These are phyloP conservation scores for Alosa sapidissima DNA, from an alignment of 2,797 vertebrate species.

Conservation along the genomic window DNA sequence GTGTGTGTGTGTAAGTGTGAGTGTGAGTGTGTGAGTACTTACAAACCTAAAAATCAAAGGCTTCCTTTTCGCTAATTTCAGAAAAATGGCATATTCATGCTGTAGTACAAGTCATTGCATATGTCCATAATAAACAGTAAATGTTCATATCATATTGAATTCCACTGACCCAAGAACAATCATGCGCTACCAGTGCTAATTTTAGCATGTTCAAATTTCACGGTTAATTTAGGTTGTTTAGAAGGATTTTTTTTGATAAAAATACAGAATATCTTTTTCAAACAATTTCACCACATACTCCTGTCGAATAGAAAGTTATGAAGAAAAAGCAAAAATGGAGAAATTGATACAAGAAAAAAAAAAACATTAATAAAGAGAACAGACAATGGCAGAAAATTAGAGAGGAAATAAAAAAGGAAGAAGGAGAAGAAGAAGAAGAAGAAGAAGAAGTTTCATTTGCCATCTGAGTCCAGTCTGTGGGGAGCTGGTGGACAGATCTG, in stretches of 20 bases:
- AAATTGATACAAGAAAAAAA: not conserved
- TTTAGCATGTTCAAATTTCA: slow-evolving; percentile 37
- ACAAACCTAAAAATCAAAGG: not conserved
- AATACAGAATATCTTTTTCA: not conserved
- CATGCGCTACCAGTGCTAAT: not conserved
- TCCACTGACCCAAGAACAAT: not conserved
- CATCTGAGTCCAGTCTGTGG: not conserved
- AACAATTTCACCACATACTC: no score
- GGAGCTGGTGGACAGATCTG: slow-evolving; percentile 3
- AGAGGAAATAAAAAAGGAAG: not conserved
- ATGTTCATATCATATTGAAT: not conserved
- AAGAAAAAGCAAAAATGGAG: not conserved
- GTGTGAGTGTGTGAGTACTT: not conserved
- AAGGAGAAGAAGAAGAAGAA: not conserved
- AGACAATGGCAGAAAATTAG: not conserved
- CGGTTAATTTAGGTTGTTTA: slow-evolving; percentile 9
- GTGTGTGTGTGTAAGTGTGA: not conserved
- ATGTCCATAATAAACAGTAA: not conserved
- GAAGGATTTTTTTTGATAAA: no score
- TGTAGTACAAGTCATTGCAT: not conserved
- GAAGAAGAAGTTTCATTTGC: not conserved
- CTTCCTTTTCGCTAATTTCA: not conserved
- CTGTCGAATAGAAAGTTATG: not conserved
- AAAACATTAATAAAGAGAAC: not conserved
- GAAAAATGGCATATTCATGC: not conserved